These are phyloP conservation scores for Takifugu flavidus DNA, from an alignment of 2,113 vertebrate species.

Conservation along the genomic window DNA sequence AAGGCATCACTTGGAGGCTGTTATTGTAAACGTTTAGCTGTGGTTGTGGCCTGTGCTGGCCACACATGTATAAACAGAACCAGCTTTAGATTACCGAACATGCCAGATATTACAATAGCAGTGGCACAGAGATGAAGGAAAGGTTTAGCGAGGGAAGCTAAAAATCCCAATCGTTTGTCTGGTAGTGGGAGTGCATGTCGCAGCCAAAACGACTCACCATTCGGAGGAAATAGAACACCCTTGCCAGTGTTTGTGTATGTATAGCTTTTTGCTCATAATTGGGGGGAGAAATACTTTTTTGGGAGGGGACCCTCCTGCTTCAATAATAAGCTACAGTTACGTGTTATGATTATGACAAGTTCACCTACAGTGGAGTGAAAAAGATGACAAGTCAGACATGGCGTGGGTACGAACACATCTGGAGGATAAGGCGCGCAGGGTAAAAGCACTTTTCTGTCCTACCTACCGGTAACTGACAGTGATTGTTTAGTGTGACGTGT, in stretches of 20 bases:
- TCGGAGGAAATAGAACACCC: slow-evolving; percentile 43
- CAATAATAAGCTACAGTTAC: slow-evolving; percentile 16
- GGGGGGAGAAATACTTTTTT: slow-evolving; percentile 32
- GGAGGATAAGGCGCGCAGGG: background rate
- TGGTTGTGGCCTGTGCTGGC: slow-evolving; percentile 41
- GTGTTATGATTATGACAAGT: slow-evolving; percentile 16
- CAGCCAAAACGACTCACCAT: slow-evolving; percentile 29
- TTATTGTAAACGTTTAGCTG: slow-evolving; percentile 62
- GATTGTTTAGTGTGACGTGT: slow-evolving; percentile 32
- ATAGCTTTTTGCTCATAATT: slow-evolving; percentile 40
- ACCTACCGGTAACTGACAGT: slow-evolving; percentile 23
- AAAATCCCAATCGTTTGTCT: slow-evolving; percentile 26
- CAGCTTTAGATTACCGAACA: slow-evolving; percentile 1
- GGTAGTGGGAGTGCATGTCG: slow-evolving; percentile 2
- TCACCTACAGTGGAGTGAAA: slow-evolving; percentile 47
- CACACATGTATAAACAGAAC: slow-evolving; percentile 45
- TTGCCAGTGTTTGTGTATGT: slow-evolving; percentile 45
- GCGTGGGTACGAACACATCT: background rate
- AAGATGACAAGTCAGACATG: background rate
- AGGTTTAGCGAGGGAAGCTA: slow-evolving; percentile 36
- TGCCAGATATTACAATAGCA: slow-evolving; percentile 33
- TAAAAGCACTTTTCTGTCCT: slow-evolving; percentile 32
- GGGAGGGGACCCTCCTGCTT: slow-evolving; percentile 19
- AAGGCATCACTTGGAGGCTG: slow-evolving; percentile 61
- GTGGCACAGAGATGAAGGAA: slow-evolving; percentile 36